Percentiles rank a stretch among this genome's conserved stretches.
phyloP scores from a whole-genome alignment of 2,113 vertebrate species.

The Maccullochella peelii region DNA sequence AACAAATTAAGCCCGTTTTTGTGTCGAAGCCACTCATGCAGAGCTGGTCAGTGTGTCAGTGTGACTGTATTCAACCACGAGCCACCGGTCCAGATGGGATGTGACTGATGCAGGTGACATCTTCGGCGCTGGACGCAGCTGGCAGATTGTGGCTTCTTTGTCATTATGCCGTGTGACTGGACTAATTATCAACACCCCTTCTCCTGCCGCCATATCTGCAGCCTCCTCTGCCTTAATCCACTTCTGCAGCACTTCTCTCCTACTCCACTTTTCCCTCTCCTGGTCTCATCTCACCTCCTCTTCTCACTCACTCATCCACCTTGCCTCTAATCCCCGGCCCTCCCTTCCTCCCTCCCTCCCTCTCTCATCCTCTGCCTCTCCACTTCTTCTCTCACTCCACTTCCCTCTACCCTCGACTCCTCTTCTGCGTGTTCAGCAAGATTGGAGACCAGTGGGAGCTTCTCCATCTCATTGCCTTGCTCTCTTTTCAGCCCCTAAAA shows the following conservation, averaged over 20 bases:
- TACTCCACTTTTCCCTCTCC: slow-evolving; percentile 61
- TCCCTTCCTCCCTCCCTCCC: neutral
- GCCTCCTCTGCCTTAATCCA: slow-evolving; percentile 73
- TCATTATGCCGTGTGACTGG: slow-evolving; percentile 78
- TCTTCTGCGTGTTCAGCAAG: slow-evolving; percentile 77
- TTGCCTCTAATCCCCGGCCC: slow-evolving; percentile 49
- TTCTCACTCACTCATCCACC: slow-evolving; percentile 70
- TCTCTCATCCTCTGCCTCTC: neutral
- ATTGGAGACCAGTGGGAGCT: slow-evolving; percentile 65
- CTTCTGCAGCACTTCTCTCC: slow-evolving; percentile 68
- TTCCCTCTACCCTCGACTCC: slow-evolving; percentile 49
- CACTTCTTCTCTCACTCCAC: slow-evolving; percentile 49
- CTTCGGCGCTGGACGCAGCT: slow-evolving; percentile 76
- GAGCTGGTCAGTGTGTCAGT: slow-evolving; percentile 64
- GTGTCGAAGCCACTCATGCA: slow-evolving; percentile 41
- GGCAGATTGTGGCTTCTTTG: slow-evolving; percentile 70
- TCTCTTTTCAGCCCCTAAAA: slow-evolving; percentile 34
- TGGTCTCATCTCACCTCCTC: slow-evolving; percentile 70
- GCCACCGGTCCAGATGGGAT: slow-evolving; percentile 69
- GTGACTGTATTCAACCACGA: slow-evolving; percentile 26
- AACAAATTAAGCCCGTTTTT: slow-evolving; percentile 45
- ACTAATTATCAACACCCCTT: slow-evolving; percentile 77
- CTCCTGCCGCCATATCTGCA: slow-evolving; percentile 51
- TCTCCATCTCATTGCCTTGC: slow-evolving; percentile 48
- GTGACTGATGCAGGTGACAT: slow-evolving; percentile 74